Evolutionary conservation across 2,797 vertebrate genomes (phyloP), one percentile per base, ranked within the genome.

Genomic region (Cuniculus paca): DNA sequence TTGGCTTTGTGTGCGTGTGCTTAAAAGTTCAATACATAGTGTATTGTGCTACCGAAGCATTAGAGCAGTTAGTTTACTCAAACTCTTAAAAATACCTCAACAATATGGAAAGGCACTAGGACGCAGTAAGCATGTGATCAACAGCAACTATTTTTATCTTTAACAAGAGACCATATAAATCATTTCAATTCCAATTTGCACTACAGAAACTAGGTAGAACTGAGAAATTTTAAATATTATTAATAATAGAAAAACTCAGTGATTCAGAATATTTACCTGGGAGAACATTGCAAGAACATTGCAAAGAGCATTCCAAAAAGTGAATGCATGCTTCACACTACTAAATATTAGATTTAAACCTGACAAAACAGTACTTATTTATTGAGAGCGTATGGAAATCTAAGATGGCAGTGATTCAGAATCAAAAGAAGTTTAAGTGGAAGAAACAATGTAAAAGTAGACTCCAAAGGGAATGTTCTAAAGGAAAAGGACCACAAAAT

Each of bases 301-400:
- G 14, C 7, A 83, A 58, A 31, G 1, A 80, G 22, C 0, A 0
- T 39, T 45, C 24, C 17, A 42, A n/a, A 93, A 72, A 42, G 10
- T 2, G 16, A 26, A 42, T 0, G 2, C 1, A 0, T 54, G 13
- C 26, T 63, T 84, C 13, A 3, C 34, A 8, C 22, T 36, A 45
- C 11, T 86, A 13, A 80, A 89, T 56, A 42, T 28, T 26, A 83
- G 16, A 5, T 3, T 68, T 34, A 3, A 7, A 14, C 16, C 16
- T 52, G 6, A 50, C 10, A 16, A 6, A 31, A 12, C 42, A 16
- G 56, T 8, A n/a, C 0, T 42, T 88, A 2, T 39, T 60, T 39
- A 39, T 52, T 77, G 68, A 72, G 52, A 90, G 5, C 12, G 52
- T 94, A 78, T 10, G 3, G 20, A 48, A 83, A 70, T 11, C 10